These are phyloP conservation scores for Sphaeridia pumilis DNA, from an alignment of 2,888 invertebrate species.

Conservation along the genomic window DNA sequence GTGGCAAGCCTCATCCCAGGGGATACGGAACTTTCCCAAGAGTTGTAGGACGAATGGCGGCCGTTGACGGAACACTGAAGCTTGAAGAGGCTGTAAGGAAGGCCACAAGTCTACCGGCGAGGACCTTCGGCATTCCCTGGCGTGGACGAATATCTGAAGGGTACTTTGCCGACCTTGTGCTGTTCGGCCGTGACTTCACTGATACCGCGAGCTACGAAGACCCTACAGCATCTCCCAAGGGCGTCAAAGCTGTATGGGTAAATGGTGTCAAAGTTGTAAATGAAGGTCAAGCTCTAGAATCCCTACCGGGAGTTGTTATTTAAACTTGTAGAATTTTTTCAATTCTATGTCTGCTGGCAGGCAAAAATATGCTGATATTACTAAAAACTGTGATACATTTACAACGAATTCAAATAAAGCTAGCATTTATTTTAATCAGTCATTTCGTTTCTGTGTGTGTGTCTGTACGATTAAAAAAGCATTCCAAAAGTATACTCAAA, in stretches of 20 bases:
- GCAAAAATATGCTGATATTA: too few relatives aligned
- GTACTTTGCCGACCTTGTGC: conserved; percentile 26
- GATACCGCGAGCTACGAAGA: conserved; percentile 28
- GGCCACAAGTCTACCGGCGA: conserved; percentile 23
- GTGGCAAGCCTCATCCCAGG: conserved; percentile 31
- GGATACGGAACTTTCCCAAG: conserved; percentile 31
- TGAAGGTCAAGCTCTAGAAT: conserved; percentile 10
- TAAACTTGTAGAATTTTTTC: too few relatives aligned
- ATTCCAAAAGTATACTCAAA: too few relatives aligned
- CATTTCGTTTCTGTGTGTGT: too few relatives aligned
- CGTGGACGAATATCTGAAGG: conserved; percentile 24
- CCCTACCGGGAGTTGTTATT: conserved; percentile 4
- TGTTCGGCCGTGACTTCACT: conserved; percentile 24
- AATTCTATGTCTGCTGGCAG: too few relatives aligned
- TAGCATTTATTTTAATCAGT: too few relatives aligned
- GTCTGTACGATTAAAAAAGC: too few relatives aligned
- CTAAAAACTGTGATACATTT: too few relatives aligned
- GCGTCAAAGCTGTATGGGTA: conserved; percentile 29
- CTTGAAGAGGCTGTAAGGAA: conserved; percentile 32
- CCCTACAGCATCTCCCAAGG: conserved; percentile 20
- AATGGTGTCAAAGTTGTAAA: conserved; percentile 28
- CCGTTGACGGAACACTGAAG: conserved; percentile 17
- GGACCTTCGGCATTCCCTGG: conserved; percentile 21
- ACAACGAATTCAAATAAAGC: too few relatives aligned
- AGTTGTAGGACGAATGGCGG: conserved; percentile 26